Evolutionary conservation across 2,797 vertebrate genomes (phyloP).

Genomic region (Hemitrygon akajei): DNA sequence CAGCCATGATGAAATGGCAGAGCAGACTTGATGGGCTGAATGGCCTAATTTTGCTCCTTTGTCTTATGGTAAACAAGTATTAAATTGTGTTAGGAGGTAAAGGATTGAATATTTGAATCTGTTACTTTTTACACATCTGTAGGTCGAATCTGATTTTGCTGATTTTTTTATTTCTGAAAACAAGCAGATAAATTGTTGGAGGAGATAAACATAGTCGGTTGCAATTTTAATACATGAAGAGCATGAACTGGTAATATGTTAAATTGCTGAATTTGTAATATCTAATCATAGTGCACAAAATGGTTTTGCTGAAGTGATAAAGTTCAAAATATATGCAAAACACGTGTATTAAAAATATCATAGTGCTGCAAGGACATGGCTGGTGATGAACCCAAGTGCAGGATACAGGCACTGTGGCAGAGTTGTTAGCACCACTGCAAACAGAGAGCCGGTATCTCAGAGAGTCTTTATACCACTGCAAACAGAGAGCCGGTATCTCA

Average conservation of each 20-base stretch:
- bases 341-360: background rate
- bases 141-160: background rate
- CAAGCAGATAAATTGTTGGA: background rate
- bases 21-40: too few species aligned
- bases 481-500: too few species aligned
- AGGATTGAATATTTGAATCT: background rate
- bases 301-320: background rate
- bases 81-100: background rate
- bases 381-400: too few species aligned
- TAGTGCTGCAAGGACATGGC: too few species aligned
- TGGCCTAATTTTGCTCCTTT: too few species aligned
- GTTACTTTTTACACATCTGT: background rate
- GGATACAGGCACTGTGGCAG: too few species aligned
- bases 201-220: background rate
- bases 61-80: background rate
- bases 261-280: background rate
- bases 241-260: background rate
- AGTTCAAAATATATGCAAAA: background rate
- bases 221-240: background rate
- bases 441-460: too few species aligned
- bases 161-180: background rate
- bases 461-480: too few species aligned
- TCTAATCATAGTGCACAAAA: background rate
- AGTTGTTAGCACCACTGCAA: too few species aligned
- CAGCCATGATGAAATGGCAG: too few species aligned